Percentiles rank a stretch among this genome's conserved stretches.
These are phyloP conservation scores for Thumatha senex DNA, from an alignment of 2,888 invertebrate species.

Conservation along the genomic window DNA sequence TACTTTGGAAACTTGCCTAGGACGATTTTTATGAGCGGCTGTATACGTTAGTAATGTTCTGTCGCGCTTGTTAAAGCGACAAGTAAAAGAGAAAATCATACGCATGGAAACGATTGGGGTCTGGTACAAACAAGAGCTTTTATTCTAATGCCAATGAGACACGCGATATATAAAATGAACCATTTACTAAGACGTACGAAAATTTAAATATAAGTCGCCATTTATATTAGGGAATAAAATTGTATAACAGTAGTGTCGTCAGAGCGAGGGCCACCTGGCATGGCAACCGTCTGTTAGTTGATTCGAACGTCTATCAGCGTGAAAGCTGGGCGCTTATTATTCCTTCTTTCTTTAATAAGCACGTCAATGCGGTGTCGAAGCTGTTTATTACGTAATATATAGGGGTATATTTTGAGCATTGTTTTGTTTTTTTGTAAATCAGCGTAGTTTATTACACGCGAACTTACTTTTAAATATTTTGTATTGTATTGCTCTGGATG, in stretches of 20 bases:
- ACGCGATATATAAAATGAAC: conserved; percentile 42
- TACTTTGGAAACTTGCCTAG: conserved; percentile 55
- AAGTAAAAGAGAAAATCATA: conserved; percentile 45
- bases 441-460: background rate
- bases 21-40: conserved; percentile 44
- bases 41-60: conserved; percentile 40
- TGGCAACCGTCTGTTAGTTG: conserved; percentile 41
- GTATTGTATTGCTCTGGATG: no score
- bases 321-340: conserved; percentile 54
- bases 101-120: conserved; percentile 40
- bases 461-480: no score
- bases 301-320: conserved; percentile 57
- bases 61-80: conserved; percentile 41
- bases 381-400: conserved; percentile 36
- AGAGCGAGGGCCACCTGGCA: conserved; percentile 57
- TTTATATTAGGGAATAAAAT: conserved; percentile 30
- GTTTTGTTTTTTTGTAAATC: conserved; percentile 14
- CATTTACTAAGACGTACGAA: conserved; percentile 31
- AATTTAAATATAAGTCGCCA: conserved; percentile 32
- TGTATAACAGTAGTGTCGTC: conserved; percentile 31
- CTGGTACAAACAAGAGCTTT: conserved; percentile 37
- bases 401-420: conserved; percentile 17
- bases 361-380: conserved; percentile 57
- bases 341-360: conserved; percentile 60
- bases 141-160: conserved; percentile 41